Evolutionary conservation across 2,113 vertebrate species (phyloP), one percentile per base, ranked within the genome.

Genomic region (Chaetops frenatus): DNA sequence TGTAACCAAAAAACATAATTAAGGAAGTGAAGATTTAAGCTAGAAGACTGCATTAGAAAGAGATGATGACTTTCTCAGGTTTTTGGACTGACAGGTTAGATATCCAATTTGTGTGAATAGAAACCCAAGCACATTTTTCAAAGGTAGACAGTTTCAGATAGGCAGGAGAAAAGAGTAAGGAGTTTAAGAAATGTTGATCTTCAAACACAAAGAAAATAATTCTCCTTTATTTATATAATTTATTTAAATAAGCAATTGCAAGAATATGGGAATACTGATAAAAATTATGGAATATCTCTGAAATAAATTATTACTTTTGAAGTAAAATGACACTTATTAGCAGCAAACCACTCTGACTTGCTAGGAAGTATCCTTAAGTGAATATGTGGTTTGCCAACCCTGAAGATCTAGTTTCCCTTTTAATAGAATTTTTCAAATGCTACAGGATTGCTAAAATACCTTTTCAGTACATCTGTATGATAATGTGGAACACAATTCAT

Each of bases 401-500:
- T 12, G 0, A 5, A 60, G 16, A 64, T 61, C 4, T 21, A 27
- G 12, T 70, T 85, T 53, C 5, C 5, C 18, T 50, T 25, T 78
- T 3, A 47, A n/a, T 8, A 67, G 4, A 58, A 40, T 80, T 86
- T 72, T 0, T 0, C 11, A 62, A 80, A 60, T 18, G 3, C 2
- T 53, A 57, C 77, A 61, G 15, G 7, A 18, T 15, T 54, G 38
- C 6, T 60, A 64, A 71, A 86, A 72, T n/a, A 74, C 6, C 10
- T 74, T 88, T 51, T 66, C 12, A 22, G 9, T 62, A 36, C 22
- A 18, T 33, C 35, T 88, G 2, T 19, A 42, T 3, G 1, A 72
- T 51, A 11, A 56, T 15, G 33, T 16, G 11, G 31, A 79, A 44
- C 4, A 44, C 12, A 79, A 56, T 79, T 91, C 15, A 47, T 21